Base-by-base conservation (phyloP, 2,113 vertebrate species). In the Canis aureus region DNA sequence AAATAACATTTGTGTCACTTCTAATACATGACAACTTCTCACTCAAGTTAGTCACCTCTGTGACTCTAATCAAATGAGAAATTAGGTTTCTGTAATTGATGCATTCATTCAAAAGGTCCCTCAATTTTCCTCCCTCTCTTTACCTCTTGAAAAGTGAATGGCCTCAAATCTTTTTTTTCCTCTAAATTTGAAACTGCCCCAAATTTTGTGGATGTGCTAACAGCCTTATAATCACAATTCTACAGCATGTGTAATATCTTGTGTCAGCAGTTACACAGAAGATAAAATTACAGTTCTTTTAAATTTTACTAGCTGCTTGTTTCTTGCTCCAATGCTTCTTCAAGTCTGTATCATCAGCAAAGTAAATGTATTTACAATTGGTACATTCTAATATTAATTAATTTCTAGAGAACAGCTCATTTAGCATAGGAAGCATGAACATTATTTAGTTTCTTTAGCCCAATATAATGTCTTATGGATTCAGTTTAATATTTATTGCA, bases 381-480 rank as follows among this genome's bases (percentile, higher is more conserved):
- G 6, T 38, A 32, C 76, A 78, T 94, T 87, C 25, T 91, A 82
- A 49, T 55, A 51, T 55, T 92, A 85, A 79, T 90, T 86, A 64
- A 67, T 88, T 95, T 71, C 71, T 38, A 71, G 85, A 81, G 23
- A 97, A 0, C 11, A 80, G 22, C 92, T n/a, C 4, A 95, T 90
- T 83, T 83, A 91, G 32, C 29, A 51, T 55, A 87, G 0, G 12
- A 83, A 95, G 76, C 9, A 89, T 76, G 8, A 59, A 23, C 5
- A 59, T 32, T 32, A 66, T 53, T 81, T 49, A 86, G 55, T 91
- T 89, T 85, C 23, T 89, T 92, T 62, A 69, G 23, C 9, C 32
- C 25, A 81, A 25, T 8, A 51, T n/a, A 85, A 91, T 55, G 2
- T 71, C 8, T 27, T 49, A 64, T 11, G 22, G 3, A 51, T 90